phyloP scores from a whole-genome alignment of 2,113 vertebrate genomes.

The Tylochromis polylepis region DNA sequence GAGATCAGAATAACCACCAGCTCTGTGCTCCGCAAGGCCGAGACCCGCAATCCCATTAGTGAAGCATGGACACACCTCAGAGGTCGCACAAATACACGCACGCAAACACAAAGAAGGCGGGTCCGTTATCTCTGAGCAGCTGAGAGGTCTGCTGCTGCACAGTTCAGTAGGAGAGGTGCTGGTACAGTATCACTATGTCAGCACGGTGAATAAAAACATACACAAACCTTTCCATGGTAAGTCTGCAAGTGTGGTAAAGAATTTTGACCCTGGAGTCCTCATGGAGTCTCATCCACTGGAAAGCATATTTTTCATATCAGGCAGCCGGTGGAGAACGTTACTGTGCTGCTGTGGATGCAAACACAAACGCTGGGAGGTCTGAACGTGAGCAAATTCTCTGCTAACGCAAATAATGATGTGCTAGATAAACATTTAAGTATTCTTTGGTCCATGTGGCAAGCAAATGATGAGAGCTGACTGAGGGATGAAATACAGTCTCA shows the following conservation, averaged over 20 bases:
- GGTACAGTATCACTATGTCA: neutral
- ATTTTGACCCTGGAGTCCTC: neutral
- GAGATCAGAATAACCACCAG: slow-evolving; percentile 23
- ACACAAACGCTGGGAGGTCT: neutral
- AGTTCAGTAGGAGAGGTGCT: neutral
- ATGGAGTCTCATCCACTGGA: neutral
- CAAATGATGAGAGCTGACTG: neutral
- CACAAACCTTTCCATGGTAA: neutral
- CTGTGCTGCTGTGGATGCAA: neutral
- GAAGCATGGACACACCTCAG: slow-evolving; percentile 39
- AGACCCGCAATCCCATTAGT: slow-evolving; percentile 64
- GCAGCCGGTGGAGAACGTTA: neutral
- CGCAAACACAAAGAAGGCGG: neutral
- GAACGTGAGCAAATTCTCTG: neutral
- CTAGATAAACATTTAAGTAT: no score
- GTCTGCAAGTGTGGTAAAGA: neutral
- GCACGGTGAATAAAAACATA: neutral
- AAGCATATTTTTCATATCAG: neutral
- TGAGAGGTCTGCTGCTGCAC: neutral
- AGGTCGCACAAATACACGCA: neutral
- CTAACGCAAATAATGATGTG: no score
- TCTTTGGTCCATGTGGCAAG: neutral
- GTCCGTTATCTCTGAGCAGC: neutral
- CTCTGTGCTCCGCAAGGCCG: slow-evolving; percentile 28
- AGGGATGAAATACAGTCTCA: neutral